Evolutionary conservation across 2,797 vertebrate species (phyloP), one percentile per base, ranked within the genome.

Genomic region (Sphenopsis melanotis): DNA sequence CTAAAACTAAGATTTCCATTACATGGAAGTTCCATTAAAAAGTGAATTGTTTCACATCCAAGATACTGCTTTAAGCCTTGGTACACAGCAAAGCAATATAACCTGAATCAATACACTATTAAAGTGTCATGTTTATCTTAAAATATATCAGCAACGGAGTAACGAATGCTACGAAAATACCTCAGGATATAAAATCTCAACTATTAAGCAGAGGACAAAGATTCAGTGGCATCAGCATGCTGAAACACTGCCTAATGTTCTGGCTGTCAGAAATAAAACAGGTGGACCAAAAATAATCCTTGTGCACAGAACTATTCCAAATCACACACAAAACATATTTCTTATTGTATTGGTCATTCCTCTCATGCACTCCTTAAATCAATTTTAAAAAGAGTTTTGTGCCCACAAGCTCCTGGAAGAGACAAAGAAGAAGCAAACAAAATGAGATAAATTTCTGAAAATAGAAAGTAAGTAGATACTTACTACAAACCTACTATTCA

Each of bases 401-500:
- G 47, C 30, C 57, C 32, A 68, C 41, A 39, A 69, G 34, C 27
- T 69, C 44, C 80, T 70, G 29, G 17, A 91, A 84, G 53, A 85
- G 29, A 88, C 13, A 74, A 85, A 86, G 41, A 41, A 24, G 11
- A 76, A 80, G 49, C 19, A 74, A 90, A 71, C 14, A 50, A 84
- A 83, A 53, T 5, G 7, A 88, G 30, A 76, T 29, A 80, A 71
- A 68, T 66, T 76, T 78, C 34, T 36, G 17, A 81, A 50, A 89
- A 34, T 20, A 83, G 41, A 74, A 39, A 39, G 39, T 39, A 93
- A 97, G 84, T 89, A 97, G 97, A 98, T 98, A 99, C 99, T 99
- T 98, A 99, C 99, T 98, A 99, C 98, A 98, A 99, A 99, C 97
- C 98, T 98, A 98, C 99, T 99, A 96, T 99, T 98, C 97, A 99